Evolutionary conservation across 37 sponge, comb jelly and placozoan species (phyloP).

Genomic region (Geodia barretti): DNA sequence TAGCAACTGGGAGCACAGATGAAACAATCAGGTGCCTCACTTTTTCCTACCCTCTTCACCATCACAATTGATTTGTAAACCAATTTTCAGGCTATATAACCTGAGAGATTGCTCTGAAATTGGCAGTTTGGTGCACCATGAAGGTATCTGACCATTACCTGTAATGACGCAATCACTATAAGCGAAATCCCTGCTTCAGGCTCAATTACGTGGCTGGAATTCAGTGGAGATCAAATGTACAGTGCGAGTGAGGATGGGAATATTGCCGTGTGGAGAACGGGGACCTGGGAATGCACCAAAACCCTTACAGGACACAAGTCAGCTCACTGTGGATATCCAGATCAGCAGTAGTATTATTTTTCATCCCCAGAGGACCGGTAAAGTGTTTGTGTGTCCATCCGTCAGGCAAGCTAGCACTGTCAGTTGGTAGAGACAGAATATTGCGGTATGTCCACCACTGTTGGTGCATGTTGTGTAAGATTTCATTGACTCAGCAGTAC

Average conservation of each 20-base stretch:
- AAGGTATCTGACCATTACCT: conserved; percentile 49
- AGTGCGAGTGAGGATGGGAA: conserved; percentile 79
- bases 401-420: conserved; percentile 63
- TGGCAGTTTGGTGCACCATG: conserved; percentile 67
- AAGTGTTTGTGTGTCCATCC: conserved; percentile 59
- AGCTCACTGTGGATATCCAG: conserved; percentile 9
- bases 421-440: conserved; percentile 75
- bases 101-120: conserved; percentile 56
- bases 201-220: conserved; percentile 59
- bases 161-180: too few species aligned
- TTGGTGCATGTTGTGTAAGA: not conserved
- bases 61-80: not conserved
- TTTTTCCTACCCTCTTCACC: not conserved
- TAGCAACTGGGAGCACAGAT: conserved; percentile 70
- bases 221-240: conserved; percentile 45
- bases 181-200: too few species aligned
- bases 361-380: conserved; percentile 58
- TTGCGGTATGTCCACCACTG: conserved; percentile 27
- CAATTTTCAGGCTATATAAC: conserved; percentile 61
- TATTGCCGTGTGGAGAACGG: conserved; percentile 59
- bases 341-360: conserved; percentile 30
- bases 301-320: conserved; percentile 73
- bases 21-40: conserved; percentile 59
- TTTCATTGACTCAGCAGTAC: conserved; percentile 16
- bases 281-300: conserved; percentile 50